These are phyloP conservation scores for Acrobasis repandana DNA, from an alignment of 2,888 invertebrate species.

Conservation along the genomic window DNA sequence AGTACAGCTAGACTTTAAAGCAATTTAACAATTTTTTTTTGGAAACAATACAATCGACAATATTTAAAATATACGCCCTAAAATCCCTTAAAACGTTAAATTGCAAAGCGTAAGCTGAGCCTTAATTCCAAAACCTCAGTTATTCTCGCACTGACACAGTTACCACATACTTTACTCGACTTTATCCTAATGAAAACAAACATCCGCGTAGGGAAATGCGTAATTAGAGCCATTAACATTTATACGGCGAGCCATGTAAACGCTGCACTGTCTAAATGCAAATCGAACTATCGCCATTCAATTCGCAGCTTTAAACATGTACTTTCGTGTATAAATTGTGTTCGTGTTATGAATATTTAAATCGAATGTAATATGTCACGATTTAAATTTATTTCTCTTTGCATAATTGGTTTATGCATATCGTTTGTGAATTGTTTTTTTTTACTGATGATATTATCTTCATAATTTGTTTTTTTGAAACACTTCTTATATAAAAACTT, in stretches of 20 bases:
- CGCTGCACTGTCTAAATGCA: constrained; percentile 44
- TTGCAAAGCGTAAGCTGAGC: neutral
- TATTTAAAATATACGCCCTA: neutral
- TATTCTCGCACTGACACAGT: constrained; percentile 36
- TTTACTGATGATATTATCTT: no score
- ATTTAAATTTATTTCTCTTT: neutral
- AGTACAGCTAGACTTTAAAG: no score
- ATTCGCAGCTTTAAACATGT: constrained; percentile 33
- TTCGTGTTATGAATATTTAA: constrained; percentile 18
- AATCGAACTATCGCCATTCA: constrained; percentile 45
- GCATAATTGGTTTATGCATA: neutral
- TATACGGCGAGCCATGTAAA: constrained; percentile 38
- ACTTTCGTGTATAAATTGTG: constrained; percentile 34
- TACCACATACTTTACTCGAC: constrained; percentile 28
- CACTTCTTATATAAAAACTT: no score
- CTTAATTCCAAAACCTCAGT: constrained; percentile 12
- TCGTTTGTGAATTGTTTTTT: no score
- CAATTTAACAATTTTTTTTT: no score
- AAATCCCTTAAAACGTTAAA: neutral
- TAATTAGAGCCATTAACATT: constrained; percentile 40
- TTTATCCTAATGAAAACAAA: constrained; percentile 40
- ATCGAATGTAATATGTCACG: neutral
- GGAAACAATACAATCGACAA: no score
- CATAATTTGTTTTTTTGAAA: no score
- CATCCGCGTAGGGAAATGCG: constrained; percentile 34